Base-by-base conservation (phyloP, 2,113 vertebrate genomes). In the Ameiurus melas region DNA sequence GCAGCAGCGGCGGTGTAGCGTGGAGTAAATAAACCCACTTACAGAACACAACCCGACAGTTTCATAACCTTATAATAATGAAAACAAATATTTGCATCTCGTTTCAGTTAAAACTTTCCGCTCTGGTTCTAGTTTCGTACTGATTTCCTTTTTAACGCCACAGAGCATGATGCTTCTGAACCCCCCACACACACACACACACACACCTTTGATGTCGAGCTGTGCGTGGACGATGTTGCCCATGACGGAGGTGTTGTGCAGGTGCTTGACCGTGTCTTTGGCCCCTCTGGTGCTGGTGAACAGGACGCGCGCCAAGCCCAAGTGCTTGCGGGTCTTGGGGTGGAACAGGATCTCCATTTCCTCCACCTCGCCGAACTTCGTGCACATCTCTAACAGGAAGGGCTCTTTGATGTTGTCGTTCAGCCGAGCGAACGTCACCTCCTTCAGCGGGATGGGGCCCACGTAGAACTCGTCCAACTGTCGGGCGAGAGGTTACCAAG, bases 231-330 rank as follows among this genome's bases (percentile, higher is more conserved):
- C 97, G 89, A 98, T 96, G 93, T 97, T 98, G 68, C 97, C 97
- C 97, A 98, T 98, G 84, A 98, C 97, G 0, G 97, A 97, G 88
- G 97, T 98, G 88, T 97, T 98, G 95, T 99, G 97, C 88, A 99
- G 95, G 73, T 97, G 96, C 90, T 97, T 95, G 71, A 99, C 97
- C 0, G 97, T 98, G 79, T 99, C 97, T 92, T 97, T 97, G 33
- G 97, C 97, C 0, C 97, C 97, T 77, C 96, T 95, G 14, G 97
- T 96, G 93, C 95, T 97, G 91, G 96, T 97, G 92, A 99, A 99
- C 86, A 98, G 95, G 88, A 99, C 97, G 0, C 97, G 94, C 62
- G 97, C 97, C 91, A 99, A 93, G 71, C 97, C 97, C 91, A 99
- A 93, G 92, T 98, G 97, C 89, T 99, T 99, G 77, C 97, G 95